These are phyloP conservation scores for Volucella bombylans DNA, from an alignment of 2,888 invertebrate genomes.

Conservation along the genomic window DNA sequence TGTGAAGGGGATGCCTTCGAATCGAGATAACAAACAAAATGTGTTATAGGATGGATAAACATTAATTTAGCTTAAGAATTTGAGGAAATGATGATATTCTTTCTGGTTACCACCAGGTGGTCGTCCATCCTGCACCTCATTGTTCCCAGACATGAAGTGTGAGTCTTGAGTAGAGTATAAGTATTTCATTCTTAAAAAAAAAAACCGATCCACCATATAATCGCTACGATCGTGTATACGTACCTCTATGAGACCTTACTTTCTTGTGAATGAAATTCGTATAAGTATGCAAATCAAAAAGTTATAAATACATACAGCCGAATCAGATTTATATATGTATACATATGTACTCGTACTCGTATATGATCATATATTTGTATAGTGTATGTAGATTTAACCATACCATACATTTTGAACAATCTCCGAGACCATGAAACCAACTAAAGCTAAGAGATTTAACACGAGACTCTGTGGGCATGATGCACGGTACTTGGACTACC, in stretches of 20 bases:
- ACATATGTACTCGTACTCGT: not conserved
- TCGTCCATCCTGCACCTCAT: slow-evolving; percentile 51
- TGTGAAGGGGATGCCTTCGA: slow-evolving; percentile 53
- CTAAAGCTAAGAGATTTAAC: slow-evolving; percentile 51
- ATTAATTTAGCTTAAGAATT: slow-evolving; percentile 71
- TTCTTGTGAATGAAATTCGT: slow-evolving; percentile 59
- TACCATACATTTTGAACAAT: slow-evolving; percentile 61
- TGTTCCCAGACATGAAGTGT: slow-evolving; percentile 30
- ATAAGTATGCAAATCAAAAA: slow-evolving; percentile 61
- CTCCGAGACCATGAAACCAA: slow-evolving; percentile 63
- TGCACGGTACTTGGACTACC: slow-evolving; percentile 71
- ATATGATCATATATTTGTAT: not conserved
- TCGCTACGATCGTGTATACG: not conserved
- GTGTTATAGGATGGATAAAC: slow-evolving; percentile 63
- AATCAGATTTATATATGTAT: not conserved
- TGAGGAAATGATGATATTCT: slow-evolving; percentile 56
- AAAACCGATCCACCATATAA: not conserved
- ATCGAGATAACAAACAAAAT: slow-evolving; percentile 62
- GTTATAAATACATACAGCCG: slow-evolving; percentile 44
- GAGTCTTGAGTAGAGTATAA: not conserved
- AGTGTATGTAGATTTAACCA: slow-evolving; percentile 42
- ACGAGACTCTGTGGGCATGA: slow-evolving; percentile 72
- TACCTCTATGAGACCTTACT: slow-evolving; percentile 11
- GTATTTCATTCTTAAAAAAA: slow-evolving; percentile 63
- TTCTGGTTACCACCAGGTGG: slow-evolving; percentile 57